Evolutionary conservation across 2,113 vertebrate species (phyloP), one percentile per base, ranked within the genome.

Genomic region (Lepus americanus): DNA sequence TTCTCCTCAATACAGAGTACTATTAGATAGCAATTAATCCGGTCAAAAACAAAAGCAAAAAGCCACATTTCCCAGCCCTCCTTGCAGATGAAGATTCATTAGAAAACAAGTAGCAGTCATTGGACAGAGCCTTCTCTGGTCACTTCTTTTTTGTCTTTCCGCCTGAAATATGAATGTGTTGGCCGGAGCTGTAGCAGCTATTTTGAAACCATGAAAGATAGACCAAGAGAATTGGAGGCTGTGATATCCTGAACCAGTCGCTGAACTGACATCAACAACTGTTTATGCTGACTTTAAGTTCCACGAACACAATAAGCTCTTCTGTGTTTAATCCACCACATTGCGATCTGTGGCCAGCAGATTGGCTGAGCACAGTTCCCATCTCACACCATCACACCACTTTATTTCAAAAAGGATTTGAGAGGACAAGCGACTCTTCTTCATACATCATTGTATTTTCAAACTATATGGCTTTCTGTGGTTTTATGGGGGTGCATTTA

Each of bases 191-290:
- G 29, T 14, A 87, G 70, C 83, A 95, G 83, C 61, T 94, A 44
- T 61, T 92, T 90, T 44, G 80, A 49, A 44, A 31, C 36, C 76
- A 49, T 77, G 64, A 97, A 53, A 87, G 27, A 80, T 95, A 83
- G 11, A 7, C 36, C 9, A 59, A 82, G 89, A 84, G 70, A 89
- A 84, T 27, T 12, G 9, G 20, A 64, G 17, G 44, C 25, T 55
- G 25, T 76, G n/a, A 74, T 11, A n/a, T 36, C 17, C 63, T 88
- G 23, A 88, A 70, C 39, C 19, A n/a, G 69, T 87, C 72, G 33
- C 17, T 74, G 20, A 89, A 67, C n/a, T 25, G 63, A 59, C 44
- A 93, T 51, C 63, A 87, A 44, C 16, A 73, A 63, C 33, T 23
- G 25, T 70, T 85, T 69, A 84, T n/a, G 33, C 17, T 19, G 67